phyloP scores from a whole-genome alignment of 2,888 invertebrate species.

The Rhagium mordax region DNA sequence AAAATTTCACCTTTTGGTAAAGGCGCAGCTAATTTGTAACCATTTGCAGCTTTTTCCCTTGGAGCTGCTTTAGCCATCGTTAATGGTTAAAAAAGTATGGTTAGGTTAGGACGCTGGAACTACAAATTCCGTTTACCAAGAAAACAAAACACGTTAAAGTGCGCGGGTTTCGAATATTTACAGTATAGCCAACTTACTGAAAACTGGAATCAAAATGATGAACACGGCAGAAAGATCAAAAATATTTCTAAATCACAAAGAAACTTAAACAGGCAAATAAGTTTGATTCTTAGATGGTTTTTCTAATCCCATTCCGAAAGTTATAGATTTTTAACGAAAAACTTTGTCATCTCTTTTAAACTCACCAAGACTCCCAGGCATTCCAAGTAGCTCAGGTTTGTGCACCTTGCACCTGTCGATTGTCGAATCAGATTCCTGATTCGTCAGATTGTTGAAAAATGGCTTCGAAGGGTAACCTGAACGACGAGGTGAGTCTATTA shows the following conservation, averaged over 20 bases:
- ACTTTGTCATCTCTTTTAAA: background rate
- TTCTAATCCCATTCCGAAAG: background rate
- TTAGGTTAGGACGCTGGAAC: background rate
- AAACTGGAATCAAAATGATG: background rate
- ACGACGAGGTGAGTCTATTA: constrained; percentile 66
- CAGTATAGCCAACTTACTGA: background rate
- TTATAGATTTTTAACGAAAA: background rate
- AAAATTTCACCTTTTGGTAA: constrained; percentile 85
- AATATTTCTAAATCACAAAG: background rate
- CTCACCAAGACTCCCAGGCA: background rate
- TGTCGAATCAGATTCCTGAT: background rate
- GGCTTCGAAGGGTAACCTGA: constrained; percentile 66
- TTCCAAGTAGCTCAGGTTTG: background rate
- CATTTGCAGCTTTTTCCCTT: constrained; percentile 70
- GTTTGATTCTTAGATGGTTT: background rate
- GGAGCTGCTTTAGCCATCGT: constrained; percentile 43
- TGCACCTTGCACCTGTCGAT: background rate
- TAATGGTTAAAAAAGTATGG: constrained; percentile 22
- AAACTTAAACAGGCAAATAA: background rate
- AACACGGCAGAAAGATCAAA: background rate
- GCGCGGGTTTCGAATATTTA: background rate
- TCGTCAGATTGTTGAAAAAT: constrained; percentile 56
- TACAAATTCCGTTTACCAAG: background rate
- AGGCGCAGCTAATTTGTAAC: constrained; percentile 79
- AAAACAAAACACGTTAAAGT: constrained; percentile 3